phyloP scores from a whole-genome alignment of 1,140 invertebrate genomes.

The Prorops nasuta region DNA sequence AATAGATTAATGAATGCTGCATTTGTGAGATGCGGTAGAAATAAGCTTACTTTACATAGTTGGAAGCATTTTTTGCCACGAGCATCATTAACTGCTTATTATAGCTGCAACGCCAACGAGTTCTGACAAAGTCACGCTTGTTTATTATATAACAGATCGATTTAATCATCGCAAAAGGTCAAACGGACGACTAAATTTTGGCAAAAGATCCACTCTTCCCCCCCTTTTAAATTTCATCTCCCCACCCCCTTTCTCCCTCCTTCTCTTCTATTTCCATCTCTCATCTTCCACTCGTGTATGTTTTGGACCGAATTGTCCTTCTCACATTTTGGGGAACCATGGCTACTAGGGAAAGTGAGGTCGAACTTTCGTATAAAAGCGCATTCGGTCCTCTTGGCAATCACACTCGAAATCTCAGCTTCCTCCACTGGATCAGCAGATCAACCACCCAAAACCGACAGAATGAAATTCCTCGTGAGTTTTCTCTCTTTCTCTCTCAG shows the following conservation, averaged over 20 bases:
- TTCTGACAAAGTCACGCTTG: neutral
- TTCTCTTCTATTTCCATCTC: constrained; percentile 17
- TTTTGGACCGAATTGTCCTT: constrained; percentile 2
- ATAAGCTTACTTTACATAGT: no score
- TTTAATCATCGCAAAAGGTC: constrained; percentile 42
- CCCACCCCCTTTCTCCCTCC: constrained; percentile 11
- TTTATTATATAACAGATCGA: constrained; percentile 41
- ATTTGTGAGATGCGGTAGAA: no score
- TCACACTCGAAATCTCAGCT: constrained; percentile 36
- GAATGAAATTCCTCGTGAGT: constrained; percentile 55
- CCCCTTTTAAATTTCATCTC: no score
- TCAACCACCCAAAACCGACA: constrained; percentile 21
- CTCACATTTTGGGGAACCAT: constrained; percentile 25
- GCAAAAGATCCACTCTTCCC: constrained; percentile 29
- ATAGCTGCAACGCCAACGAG: constrained; percentile 8
- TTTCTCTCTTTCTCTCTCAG: constrained; percentile 1
- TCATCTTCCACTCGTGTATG: constrained; percentile 22
- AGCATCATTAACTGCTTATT: no score
- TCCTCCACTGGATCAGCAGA: constrained; percentile 23
- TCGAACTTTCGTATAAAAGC: constrained; percentile 38
- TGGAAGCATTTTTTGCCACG: no score
- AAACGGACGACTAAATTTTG: constrained; percentile 42
- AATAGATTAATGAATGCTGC: no score
- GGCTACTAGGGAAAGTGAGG: constrained; percentile 38
- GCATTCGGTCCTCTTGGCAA: constrained; percentile 28